Base-by-base conservation (phyloP, 2,113 vertebrate genomes). In the Notarius lentiginosus region DNA sequence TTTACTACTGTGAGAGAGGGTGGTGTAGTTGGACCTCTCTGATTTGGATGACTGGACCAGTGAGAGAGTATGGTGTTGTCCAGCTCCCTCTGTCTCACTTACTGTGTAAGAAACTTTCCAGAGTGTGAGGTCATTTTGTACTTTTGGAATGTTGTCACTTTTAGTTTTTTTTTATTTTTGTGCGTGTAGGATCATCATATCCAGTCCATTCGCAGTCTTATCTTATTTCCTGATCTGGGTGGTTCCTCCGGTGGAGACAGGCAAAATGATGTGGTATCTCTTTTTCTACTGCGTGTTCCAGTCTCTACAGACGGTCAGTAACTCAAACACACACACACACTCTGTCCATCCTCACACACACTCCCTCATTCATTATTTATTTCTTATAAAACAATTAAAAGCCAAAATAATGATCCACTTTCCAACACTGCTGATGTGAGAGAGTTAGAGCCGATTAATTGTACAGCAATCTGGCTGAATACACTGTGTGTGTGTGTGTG, bases 201-300 rank as follows among this genome's bases (percentile, higher is more conserved):
- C 98, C 14, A 98, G 97, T 0, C 97, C 97, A 0, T 95, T 98
- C 5, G 98, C 97, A 0, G 94, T 99, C 68, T 89, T 95, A 24
- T 94, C 96, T 79, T 99, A 99, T 92, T 94, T 97, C 90, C 93
- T 99, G 85, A 95, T 99, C 90, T 99, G 98, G 98, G 98, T 95
- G 0, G 98, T 99, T 90, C 98, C 97, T 0, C 93, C 96, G 14
- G 93, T 97, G 88, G 95, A 96, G 63, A 88, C 91, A 0, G 95
- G 95, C 65, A 96, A 96, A 88, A 86, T 96, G 77, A 20, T 97
- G 90, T 99, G 97, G 97, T 98, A 97, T 89, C 94, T 99, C 70
- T 41, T 98, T 85, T 98, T 98, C 94, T 99, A 99, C 93, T 99
- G 98, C 94, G 91, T 96, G 87, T 99, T 99, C 94, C 97, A 99